Percentiles rank a stretch among this genome's conserved stretches.
Evolutionary conservation across 2,888 invertebrate species (phyloP).

Genomic region (Disparrhopalites patrizii): DNA sequence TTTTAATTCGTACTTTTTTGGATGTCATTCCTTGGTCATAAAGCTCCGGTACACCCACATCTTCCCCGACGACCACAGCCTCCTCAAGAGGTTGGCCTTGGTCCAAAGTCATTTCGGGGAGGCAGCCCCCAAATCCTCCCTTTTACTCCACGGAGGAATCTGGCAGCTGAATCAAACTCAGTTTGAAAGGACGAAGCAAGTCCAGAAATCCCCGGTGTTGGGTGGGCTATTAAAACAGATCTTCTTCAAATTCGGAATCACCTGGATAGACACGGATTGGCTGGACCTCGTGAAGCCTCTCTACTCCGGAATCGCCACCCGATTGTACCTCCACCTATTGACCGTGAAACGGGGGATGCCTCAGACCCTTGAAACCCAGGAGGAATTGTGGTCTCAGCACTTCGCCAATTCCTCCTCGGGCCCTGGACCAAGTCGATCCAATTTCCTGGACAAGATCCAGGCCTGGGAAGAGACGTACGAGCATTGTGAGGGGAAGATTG

Average conservation of each 20-base stretch:
- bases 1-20: too few relatives aligned
- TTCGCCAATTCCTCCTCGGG: too few relatives aligned
- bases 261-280: constrained; percentile 16
- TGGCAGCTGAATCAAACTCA: constrained; percentile 28
- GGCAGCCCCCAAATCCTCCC: constrained; percentile 20
- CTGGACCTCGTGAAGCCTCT: constrained; percentile 26
- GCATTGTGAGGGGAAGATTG: constrained; percentile 33
- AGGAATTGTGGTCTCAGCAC: constrained; percentile 19
- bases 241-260: constrained; percentile 16
- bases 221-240: not conserved
- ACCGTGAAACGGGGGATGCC: constrained; percentile 18
- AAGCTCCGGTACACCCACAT: constrained; percentile 8
- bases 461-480: not conserved
- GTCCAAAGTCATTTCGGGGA: constrained; percentile 32
- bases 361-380: constrained; percentile 23
- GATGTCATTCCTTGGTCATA: too few relatives aligned
- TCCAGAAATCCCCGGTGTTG: not conserved
- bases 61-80: constrained; percentile 28
- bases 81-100: constrained; percentile 30
- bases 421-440: not conserved
- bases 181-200: not conserved
- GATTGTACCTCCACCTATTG: constrained; percentile 20
- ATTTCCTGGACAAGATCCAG: not conserved
- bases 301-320: constrained; percentile 30
- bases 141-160: constrained; percentile 31